These are phyloP conservation scores for Nudaria mundana DNA, from an alignment of 2,888 invertebrate genomes.

Conservation along the genomic window DNA sequence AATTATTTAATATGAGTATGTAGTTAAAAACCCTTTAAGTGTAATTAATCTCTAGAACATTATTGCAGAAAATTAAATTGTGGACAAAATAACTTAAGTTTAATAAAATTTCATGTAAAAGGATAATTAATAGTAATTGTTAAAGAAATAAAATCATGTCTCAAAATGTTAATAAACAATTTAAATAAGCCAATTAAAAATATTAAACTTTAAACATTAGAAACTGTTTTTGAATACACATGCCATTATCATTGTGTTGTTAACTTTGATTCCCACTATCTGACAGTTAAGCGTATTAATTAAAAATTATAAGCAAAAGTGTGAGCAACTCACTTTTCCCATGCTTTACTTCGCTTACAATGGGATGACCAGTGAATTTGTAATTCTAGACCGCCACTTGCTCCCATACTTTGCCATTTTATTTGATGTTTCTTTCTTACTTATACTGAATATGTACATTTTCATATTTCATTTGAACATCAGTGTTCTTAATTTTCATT, in stretches of 20 bases:
- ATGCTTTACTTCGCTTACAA: constrained; percentile 67
- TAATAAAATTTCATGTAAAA: no score
- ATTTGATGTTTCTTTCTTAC: constrained; percentile 12
- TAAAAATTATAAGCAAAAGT: constrained; percentile 66
- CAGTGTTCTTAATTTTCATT: neutral
- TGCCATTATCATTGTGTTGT: constrained; percentile 60
- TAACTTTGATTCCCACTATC: constrained; percentile 63
- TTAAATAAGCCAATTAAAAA: constrained; percentile 32
- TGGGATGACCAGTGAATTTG: constrained; percentile 57
- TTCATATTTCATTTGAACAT: constrained; percentile 2
- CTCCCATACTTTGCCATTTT: constrained; percentile 18
- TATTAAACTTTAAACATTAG: constrained; percentile 43
- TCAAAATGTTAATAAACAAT: no score
- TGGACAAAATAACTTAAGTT: no score
- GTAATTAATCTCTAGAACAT: constrained; percentile 22
- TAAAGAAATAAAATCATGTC: no score
- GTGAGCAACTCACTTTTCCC: constrained; percentile 52
- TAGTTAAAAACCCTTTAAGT: constrained; percentile 17
- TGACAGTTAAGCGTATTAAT: constrained; percentile 67
- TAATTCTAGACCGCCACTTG: constrained; percentile 36
- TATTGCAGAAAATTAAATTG: constrained; percentile 26
- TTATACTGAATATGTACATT: neutral
- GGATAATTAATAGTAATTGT: no score
- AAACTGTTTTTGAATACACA: constrained; percentile 58
- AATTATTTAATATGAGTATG: constrained; percentile 28